A percentile compares a stretch with the other conserved stretches of the same genome.
Evolutionary conservation across 2,797 vertebrate genomes (phyloP).

Genomic region (Muraenolepis orangiensis): DNA sequence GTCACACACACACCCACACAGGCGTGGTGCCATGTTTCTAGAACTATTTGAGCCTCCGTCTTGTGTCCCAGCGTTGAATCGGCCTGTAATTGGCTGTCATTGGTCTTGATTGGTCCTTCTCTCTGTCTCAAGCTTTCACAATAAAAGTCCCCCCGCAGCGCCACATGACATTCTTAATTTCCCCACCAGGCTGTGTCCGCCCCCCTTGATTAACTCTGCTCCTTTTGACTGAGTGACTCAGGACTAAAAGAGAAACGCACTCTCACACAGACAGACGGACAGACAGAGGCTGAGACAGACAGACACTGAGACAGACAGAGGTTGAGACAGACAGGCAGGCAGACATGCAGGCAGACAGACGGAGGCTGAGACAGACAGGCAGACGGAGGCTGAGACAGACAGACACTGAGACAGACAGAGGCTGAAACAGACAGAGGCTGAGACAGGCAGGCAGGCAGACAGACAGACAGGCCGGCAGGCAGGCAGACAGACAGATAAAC

Average conservation of each 20-base stretch:
- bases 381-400: too few relatives aligned
- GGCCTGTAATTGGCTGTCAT: background rate
- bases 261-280: too few relatives aligned
- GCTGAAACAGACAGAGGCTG: too few relatives aligned
- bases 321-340: too few relatives aligned
- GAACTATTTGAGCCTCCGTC: background rate
- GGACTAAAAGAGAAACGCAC: too few relatives aligned
- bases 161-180: background rate
- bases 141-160: background rate
- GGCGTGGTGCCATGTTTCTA: too few relatives aligned
- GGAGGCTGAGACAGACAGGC: too few relatives aligned
- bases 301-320: too few relatives aligned
- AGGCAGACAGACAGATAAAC: background rate
- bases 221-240: too few relatives aligned
- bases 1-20: too few relatives aligned
- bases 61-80: background rate
- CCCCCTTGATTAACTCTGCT: background rate
- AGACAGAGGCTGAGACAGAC: too few relatives aligned
- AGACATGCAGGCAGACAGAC: too few relatives aligned
- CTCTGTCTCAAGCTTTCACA: background rate
- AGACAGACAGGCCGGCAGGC: constrained; percentile 7
- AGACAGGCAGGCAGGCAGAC: constrained; percentile 4
- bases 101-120: background rate
- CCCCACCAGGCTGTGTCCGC: background rate
- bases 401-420: background rate